These are phyloP conservation scores for Exocentrus adspersus DNA, from an alignment of 2,888 invertebrate species.

Conservation along the genomic window DNA sequence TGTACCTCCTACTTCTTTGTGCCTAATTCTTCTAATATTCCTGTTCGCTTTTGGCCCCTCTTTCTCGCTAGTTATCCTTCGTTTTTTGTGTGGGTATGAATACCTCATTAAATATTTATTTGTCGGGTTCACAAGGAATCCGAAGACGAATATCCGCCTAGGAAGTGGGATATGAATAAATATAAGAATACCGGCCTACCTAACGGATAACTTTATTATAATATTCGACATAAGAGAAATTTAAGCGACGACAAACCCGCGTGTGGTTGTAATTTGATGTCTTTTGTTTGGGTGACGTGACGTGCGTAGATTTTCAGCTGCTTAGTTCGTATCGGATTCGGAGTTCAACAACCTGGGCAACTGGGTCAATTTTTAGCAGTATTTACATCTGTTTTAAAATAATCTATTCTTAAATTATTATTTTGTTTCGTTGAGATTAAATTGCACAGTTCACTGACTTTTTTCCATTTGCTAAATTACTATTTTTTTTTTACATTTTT, in stretches of 20 bases:
- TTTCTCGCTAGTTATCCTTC: not conserved
- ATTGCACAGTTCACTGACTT: slow-evolving; percentile 48
- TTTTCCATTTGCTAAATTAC: slow-evolving; percentile 19
- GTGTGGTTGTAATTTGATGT: slow-evolving; percentile 26
- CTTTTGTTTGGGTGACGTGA: slow-evolving; percentile 33
- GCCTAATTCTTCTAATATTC: too few relatives aligned
- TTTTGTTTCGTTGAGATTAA: slow-evolving; percentile 39
- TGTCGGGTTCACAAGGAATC: not conserved
- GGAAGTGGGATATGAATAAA: slow-evolving; percentile 32
- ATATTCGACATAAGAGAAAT: slow-evolving; percentile 38
- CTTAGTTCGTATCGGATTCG: slow-evolving; percentile 33
- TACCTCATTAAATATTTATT: slow-evolving; percentile 28
- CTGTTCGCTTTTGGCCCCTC: not conserved
- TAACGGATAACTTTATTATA: slow-evolving; percentile 29
- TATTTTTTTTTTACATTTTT: slow-evolving; percentile 29
- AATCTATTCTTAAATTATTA: slow-evolving; percentile 44
- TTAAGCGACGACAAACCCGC: slow-evolving; percentile 35
- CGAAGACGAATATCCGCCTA: slow-evolving; percentile 26
- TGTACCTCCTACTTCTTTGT: too few relatives aligned
- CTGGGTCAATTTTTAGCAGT: slow-evolving; percentile 53
- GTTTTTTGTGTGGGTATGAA: slow-evolving; percentile 29
- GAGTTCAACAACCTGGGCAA: slow-evolving; percentile 47
- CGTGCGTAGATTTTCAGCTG: slow-evolving; percentile 44
- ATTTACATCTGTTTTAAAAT: slow-evolving; percentile 49
- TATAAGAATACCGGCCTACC: slow-evolving; percentile 29